phyloP scores from a whole-genome alignment of 2,113 vertebrate species.

The Gasterosteus aculeatus region DNA sequence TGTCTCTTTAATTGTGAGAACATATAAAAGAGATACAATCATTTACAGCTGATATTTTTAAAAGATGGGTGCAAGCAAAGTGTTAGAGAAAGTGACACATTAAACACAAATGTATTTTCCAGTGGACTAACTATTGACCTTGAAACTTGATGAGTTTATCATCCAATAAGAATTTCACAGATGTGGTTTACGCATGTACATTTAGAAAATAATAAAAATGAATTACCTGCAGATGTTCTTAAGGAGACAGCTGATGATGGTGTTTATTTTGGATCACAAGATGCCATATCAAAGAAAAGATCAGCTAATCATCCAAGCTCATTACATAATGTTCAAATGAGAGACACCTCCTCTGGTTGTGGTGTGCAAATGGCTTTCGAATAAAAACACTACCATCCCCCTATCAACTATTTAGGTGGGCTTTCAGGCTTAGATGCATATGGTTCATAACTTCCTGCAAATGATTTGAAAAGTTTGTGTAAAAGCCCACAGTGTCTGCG shows the following conservation, averaged over 20 bases:
- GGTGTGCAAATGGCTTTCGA: neutral
- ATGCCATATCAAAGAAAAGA: neutral
- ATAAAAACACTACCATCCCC: neutral
- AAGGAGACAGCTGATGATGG: neutral
- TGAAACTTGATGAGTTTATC: neutral
- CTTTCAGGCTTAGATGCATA: constrained; percentile 4
- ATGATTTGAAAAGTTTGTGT: neutral
- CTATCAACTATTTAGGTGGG: constrained; percentile 16
- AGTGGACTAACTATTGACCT: neutral
- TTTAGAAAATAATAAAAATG: neutral
- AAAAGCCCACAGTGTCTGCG: constrained; percentile 9
- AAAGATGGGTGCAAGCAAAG: neutral
- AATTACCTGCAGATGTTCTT: constrained; percentile 23
- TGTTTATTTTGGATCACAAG: constrained; percentile 9
- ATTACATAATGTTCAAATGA: neutral
- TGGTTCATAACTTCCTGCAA: constrained; percentile 35
- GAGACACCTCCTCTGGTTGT: neutral
- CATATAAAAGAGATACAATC: neutral
- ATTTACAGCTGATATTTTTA: neutral
- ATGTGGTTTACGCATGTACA: neutral
- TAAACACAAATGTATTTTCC: neutral
- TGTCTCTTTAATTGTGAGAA: neutral
- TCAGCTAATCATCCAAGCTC: neutral
- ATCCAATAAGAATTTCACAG: neutral
- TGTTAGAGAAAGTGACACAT: neutral